Base-by-base conservation (phyloP, 1,140 invertebrate genomes). In the Lineus longissimus region DNA sequence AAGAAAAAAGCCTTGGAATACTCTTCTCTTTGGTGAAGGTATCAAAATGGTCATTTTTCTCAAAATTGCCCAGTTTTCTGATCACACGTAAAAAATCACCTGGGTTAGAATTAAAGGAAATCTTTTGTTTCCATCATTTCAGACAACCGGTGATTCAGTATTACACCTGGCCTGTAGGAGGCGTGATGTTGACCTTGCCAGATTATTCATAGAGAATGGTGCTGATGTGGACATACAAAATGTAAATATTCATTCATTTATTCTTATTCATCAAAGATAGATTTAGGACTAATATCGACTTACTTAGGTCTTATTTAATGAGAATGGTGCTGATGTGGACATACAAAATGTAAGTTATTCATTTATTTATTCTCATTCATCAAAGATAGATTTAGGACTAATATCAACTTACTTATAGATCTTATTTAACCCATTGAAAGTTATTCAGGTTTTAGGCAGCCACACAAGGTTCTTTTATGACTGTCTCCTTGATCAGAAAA, bases 241-340 rank as follows among this genome's bases (percentile, higher is more conserved):
- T 80, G 89, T 91, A 80, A 85, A 86, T 83, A 27, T 22, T 58
- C 29, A 9, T 45, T 64, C 47, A 47, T 66, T 45, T 43, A 27
- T 1, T 47, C 61, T 15, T 45, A 43, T 22, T 41, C 2, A 17
- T 29, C 40, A 57, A n/a, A 19, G 31, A 15, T 43, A 19, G 19
- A 43, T 43, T 43, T 43, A 13, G 11, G 19, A 13, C 19, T 43
- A 11, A 43, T 19, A 11, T 43, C 11, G 19, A 43, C 19, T 11
- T 13, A 43, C 11, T 43, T 43, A 43, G 19, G 23, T 13, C 23
- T 90, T 96, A 68, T 85, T 97, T 59, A 89, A 97, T 0, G 95
- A 98, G 73, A 90, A 91, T 71, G 94, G 94, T n/a, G 90, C 92
- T 17, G 86, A 87, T 56, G 90, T 97, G 43, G 94, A 98, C n/a